Conservation (phyloP, 2,888 invertebrate genomes). For the Tyria jacobaeae region DNA sequence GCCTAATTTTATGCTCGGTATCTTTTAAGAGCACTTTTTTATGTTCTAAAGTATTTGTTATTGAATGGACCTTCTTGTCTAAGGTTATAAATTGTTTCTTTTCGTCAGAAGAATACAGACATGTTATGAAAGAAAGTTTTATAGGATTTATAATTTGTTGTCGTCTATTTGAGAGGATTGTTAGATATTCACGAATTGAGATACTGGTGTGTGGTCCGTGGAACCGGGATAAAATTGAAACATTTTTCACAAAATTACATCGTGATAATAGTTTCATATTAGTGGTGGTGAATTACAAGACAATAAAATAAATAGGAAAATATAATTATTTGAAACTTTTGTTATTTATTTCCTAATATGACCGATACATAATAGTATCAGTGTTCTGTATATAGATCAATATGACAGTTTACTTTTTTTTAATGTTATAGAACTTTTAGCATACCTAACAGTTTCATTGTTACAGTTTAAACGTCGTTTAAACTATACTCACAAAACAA, state of each 20-base stretch:
- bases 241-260: constrained; percentile 59
- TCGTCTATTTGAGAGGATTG: constrained; percentile 50
- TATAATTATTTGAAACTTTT: not conserved
- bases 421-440: no score
- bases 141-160: constrained; percentile 50
- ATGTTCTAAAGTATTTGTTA: constrained; percentile 87
- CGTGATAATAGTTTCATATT: constrained; percentile 66
- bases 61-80: constrained; percentile 79
- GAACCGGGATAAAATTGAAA: constrained; percentile 53
- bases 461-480: no score
- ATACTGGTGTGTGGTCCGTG: constrained; percentile 48
- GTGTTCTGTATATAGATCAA: no score
- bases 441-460: no score
- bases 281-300: constrained; percentile 8
- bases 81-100: constrained; percentile 76
- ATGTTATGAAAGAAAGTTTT: constrained; percentile 57
- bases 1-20: constrained; percentile 84
- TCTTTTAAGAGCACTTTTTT: constrained; percentile 87
- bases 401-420: no score
- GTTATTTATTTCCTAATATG: not conserved
- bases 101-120: constrained; percentile 70
- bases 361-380: no score
- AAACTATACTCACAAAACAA: no score
- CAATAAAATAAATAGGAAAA: not conserved
- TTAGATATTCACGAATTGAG: constrained; percentile 51